These are phyloP conservation scores for Rhagoletis zephyria DNA, from an alignment of 1,140 invertebrate species.

Conservation along the genomic window DNA sequence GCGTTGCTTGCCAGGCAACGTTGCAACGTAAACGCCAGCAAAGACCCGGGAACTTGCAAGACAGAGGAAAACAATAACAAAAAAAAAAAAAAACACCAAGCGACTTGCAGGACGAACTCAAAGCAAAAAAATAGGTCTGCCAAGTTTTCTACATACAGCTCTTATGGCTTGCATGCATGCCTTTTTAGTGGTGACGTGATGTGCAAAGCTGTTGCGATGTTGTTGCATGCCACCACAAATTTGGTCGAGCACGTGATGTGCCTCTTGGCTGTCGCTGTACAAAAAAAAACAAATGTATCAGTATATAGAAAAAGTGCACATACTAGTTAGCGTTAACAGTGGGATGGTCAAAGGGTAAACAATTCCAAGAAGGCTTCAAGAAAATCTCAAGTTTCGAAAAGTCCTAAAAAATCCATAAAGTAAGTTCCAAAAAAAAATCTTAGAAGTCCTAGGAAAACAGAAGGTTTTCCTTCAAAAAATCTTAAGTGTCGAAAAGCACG, in stretches of 20 bases:
- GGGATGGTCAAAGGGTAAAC: neutral
- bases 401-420: too few relatives aligned
- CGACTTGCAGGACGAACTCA: neutral
- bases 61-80: neutral
- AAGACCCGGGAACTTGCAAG: neutral
- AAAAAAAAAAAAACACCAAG: neutral
- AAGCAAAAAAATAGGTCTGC: slow-evolving; percentile 36
- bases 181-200: neutral
- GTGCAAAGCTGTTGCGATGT: neutral
- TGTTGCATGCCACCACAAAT: slow-evolving; percentile 9
- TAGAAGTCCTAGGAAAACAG: too few relatives aligned
- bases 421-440: too few relatives aligned
- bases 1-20: neutral
- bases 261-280: slow-evolving; percentile 21
- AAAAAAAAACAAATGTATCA: neutral
- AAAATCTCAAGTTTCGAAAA: too few relatives aligned
- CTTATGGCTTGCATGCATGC: neutral
- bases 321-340: neutral
- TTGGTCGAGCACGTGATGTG: slow-evolving; percentile 41
- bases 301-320: neutral
- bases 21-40: slow-evolving; percentile 5
- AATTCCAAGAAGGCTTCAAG: too few relatives aligned
- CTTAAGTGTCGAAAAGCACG: too few relatives aligned
- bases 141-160: slow-evolving; percentile 16
- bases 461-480: too few relatives aligned